These are phyloP conservation scores for Sternotherus odoratus DNA, from an alignment of 2,797 vertebrate species.

Conservation along the genomic window DNA sequence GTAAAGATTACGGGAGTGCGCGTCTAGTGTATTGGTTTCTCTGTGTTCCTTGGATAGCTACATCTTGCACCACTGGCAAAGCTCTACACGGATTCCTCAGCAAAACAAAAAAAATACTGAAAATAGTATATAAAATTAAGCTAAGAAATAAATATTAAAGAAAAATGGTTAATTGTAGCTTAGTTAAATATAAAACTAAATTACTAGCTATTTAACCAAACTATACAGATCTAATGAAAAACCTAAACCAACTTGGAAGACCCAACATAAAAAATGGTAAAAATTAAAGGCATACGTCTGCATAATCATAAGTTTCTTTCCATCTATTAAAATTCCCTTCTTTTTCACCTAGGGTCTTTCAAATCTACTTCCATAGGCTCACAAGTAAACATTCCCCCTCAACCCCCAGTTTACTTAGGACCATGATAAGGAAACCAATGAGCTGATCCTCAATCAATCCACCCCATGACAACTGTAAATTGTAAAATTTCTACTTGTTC, in stretches of 20 bases:
- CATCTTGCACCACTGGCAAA: constrained; percentile 76
- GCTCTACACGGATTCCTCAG: constrained; percentile 71
- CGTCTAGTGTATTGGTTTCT: constrained; percentile 74
- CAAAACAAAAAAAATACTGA: constrained; percentile 63
- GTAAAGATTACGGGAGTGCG: constrained; percentile 81
- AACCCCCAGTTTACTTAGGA: constrained; percentile 1
- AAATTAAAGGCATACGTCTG: constrained; percentile 85
- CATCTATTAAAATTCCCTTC: constrained; percentile 45
- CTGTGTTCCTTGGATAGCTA: constrained; percentile 74
- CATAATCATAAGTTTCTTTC: constrained; percentile 76
- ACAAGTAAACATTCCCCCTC: constrained; percentile 33
- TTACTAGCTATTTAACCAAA: constrained; percentile 80
- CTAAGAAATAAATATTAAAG: constrained; percentile 91
- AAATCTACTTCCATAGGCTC: constrained; percentile 43
- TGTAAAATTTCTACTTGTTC: background rate
- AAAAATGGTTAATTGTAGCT: constrained; percentile 82
- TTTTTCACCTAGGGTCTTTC: constrained; percentile 53
- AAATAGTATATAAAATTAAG: constrained; percentile 68
- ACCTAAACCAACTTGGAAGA: constrained; percentile 82
- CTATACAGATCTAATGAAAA: constrained; percentile 81
- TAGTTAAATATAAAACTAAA: constrained; percentile 81
- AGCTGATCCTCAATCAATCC: background rate
- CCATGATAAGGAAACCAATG: background rate
- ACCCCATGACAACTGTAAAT: background rate
- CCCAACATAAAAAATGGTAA: constrained; percentile 79